Evolutionary conservation across 2,888 invertebrate species (phyloP), one percentile per base, ranked within the genome.

Genomic region (Seira sanloemensis): DNA sequence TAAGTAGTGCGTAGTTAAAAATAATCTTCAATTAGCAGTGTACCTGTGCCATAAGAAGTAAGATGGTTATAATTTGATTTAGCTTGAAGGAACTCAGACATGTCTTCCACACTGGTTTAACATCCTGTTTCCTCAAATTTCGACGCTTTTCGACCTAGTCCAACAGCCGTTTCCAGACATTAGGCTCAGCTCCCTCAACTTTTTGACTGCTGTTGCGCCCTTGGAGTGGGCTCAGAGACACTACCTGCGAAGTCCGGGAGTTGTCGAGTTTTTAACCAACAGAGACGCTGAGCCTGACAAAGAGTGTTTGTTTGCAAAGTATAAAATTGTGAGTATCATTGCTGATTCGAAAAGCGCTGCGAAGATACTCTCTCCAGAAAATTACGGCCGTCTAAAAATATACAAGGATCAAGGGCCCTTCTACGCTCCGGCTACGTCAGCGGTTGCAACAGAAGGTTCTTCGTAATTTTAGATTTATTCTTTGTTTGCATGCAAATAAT

Each of bases 211-310:
- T 7, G 86, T 90, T 46, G 88, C 88, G 12, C 86, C 84, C 18
- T 68, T 89, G 9, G 88, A 88, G 68, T 90, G 89, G 89, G 89
- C 89, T 18, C 90, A 90, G 74, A 85, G 85, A 37, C 88, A 88
- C 69, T 89, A 89, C 37, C 81, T 89, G 0, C 80, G 87, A 23
- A 86, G 74, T 27, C 86, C 88, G 72, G 92, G 92, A 0, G 91
- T 92, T 69, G 88, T 91, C 4, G 92, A 92, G 89, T 92, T 91
- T 88, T 87, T 92, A 18, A 89, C 92, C 9, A 91, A 92, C 88
- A 90, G 92, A 58, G 89, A 90, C 24, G 91, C 91, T 5, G 92
- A 92, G 85, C 90, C 90, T 0, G 90, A 90, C 9, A 92, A 92
- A 85, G 91, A 91, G 67, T 92, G 92, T 58, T 91, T 91, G 84